Conservation (phyloP, 2,113 vertebrate genomes). For the Poeciliopsis prolifica region DNA sequence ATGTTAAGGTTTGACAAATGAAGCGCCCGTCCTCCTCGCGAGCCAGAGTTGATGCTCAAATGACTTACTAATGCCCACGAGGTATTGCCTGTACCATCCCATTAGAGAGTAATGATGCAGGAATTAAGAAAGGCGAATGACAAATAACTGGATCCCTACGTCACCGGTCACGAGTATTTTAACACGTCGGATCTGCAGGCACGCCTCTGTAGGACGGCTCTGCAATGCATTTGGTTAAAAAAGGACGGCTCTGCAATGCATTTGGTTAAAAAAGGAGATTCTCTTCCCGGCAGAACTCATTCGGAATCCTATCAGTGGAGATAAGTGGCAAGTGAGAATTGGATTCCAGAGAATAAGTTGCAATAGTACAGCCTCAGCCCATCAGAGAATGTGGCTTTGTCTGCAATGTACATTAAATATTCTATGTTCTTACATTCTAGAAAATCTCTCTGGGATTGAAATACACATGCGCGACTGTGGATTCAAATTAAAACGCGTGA, state of each 20-base stretch:
- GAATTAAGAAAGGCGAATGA: conserved; percentile 53
- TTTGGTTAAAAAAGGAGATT: background rate
- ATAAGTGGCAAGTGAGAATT: conserved; percentile 4
- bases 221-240: background rate
- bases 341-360: background rate
- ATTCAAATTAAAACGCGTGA: background rate
- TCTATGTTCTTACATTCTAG: background rate
- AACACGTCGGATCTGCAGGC: conserved; percentile 19
- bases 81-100: conserved; percentile 55
- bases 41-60: conserved; percentile 56
- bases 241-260: background rate
- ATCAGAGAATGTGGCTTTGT: background rate
- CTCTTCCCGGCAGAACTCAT: background rate
- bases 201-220: background rate
- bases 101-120: conserved; percentile 68
- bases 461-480: background rate
- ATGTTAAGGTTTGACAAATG: conserved; percentile 69
- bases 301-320: background rate
- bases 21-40: conserved; percentile 46
- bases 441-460: background rate
- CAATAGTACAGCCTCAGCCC: background rate
- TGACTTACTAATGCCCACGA: conserved; percentile 57
- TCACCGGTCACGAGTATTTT: conserved; percentile 15
- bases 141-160: conserved; percentile 49
- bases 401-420: background rate